Base-by-base conservation (phyloP, 1,140 invertebrate species). In the Drosophila pseudoobscura region DNA sequence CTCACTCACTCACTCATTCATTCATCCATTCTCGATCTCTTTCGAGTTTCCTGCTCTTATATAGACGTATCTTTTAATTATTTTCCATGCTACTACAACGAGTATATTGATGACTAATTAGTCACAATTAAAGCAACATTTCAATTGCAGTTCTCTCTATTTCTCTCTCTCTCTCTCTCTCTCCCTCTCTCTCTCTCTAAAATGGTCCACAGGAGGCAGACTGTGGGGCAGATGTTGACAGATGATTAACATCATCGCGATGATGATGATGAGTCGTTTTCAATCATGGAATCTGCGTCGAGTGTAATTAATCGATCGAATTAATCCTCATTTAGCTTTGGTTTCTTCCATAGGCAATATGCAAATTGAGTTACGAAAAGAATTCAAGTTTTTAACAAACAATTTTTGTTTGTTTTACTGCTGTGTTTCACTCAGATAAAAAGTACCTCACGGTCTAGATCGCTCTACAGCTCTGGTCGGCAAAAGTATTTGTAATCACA, bases 51-150 rank as follows among this genome's bases (percentile, higher is more conserved):
- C 45, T 57, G 65, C 63, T 68, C 63, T 69, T 69, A 69, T 69
- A 68, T 69, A 69, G 51, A 69, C 51, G 43, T 68, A 69, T 69
- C 63, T 69, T 68, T 68, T 68, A 69, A 73, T 78, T 83, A 83
- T 71, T 65, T 66, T 82, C 71, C 75, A 39, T 72, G 72, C 72
- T 78, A 13, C 11, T 39, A 13, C 11, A 13, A 24, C 24, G 24
- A 24, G 24, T 39, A 15, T 35, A 63, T 77, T 75, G 72, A 80
- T 70, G 72, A 76, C 73, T 78, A 80, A 77, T 82, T 80, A 80
- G 78, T 80, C 74, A 61, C 75, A 80, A 80, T 80, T 83, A 82
- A 83, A 56, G 50, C 54, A 60, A 78, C 68, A 77, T 78, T 82
- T 64, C 55, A 64, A 80, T 69, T 68, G 44, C 44, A 9, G 47